phyloP scores from a whole-genome alignment of 2,113 vertebrate species.

The Zeus faber region DNA sequence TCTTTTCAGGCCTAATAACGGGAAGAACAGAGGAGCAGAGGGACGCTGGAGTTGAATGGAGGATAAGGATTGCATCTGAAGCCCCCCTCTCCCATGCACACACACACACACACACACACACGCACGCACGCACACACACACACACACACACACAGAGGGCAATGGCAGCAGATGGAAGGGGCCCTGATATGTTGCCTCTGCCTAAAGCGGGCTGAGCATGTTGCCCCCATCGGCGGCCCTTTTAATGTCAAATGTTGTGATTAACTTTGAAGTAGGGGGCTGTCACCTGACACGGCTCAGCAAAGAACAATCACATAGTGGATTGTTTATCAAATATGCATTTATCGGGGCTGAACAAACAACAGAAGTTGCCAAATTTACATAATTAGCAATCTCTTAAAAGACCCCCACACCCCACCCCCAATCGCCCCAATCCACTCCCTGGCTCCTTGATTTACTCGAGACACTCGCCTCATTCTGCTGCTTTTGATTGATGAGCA shows the following conservation, averaged over 20 bases:
- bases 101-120: slow-evolving; percentile 5
- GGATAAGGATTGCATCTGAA: slow-evolving; percentile 34
- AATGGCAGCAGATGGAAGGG: slow-evolving; percentile 64
- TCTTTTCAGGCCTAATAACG: slow-evolving; percentile 55
- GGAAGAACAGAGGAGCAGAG: slow-evolving; percentile 46
- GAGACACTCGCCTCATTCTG: too few species aligned
- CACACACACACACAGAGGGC: slow-evolving; percentile 7
- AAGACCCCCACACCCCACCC: too few species aligned
- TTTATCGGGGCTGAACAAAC: too few species aligned
- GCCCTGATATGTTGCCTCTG: slow-evolving; percentile 33
- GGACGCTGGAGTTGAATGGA: slow-evolving; percentile 38
- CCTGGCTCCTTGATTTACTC: too few species aligned
- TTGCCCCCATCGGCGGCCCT: slow-evolving; percentile 39
- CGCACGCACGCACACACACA: slow-evolving; percentile 11
- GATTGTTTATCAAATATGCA: too few species aligned
- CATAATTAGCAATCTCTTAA: too few species aligned
- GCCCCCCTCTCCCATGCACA: too few species aligned
- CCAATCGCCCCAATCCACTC: too few species aligned
- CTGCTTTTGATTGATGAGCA: too few species aligned
- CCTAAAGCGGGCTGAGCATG: slow-evolving; percentile 45
- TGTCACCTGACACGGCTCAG: slow-evolving; percentile 21
- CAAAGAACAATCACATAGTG: slow-evolving; percentile 20
- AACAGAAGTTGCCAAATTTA: too few species aligned
- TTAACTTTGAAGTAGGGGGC: slow-evolving; percentile 30
- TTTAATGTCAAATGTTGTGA: slow-evolving; percentile 45